A percentile compares a stretch with the other conserved stretches of the same genome.
phyloP scores from a whole-genome alignment of 2,888 invertebrate species.

The Nemoura dubitans region DNA sequence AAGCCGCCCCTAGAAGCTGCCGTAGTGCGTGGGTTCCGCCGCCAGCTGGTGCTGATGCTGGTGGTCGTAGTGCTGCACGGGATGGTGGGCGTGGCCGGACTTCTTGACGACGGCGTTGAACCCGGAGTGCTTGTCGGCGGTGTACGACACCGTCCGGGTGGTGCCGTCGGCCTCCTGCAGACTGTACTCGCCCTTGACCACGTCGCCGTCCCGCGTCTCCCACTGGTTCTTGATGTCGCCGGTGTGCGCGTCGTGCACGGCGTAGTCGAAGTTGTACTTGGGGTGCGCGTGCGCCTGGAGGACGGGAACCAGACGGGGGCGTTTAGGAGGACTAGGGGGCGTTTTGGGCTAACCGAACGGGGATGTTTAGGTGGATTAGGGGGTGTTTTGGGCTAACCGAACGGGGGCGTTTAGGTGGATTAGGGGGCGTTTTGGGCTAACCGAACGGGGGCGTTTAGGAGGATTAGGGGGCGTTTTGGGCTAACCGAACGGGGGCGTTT shows the following conservation, averaged over 20 bases:
- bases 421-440: no score
- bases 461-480: no score
- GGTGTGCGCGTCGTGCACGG: not conserved
- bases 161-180: not conserved
- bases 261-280: not conserved
- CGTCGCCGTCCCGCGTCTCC: not conserved
- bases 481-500: no score
- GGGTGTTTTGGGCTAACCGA: no score
- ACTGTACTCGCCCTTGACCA: not conserved
- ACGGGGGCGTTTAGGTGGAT: no score
- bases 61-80: not conserved
- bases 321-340: not conserved
- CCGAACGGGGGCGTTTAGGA: no score
- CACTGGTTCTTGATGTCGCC: conserved; percentile 12
- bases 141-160: not conserved
- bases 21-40: not conserved
- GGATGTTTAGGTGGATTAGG: no score
- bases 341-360: no score
- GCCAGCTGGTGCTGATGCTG: not conserved
- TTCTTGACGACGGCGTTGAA: not conserved
- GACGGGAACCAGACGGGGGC: not conserved
- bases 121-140: not conserved
- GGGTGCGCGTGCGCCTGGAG: not conserved
- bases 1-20: not conserved
- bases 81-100: not conserved